A percentile compares a stretch with the other conserved stretches of the same genome.
Evolutionary conservation across 2,113 vertebrate genomes (phyloP).

Genomic region (Poecile atricapillus): DNA sequence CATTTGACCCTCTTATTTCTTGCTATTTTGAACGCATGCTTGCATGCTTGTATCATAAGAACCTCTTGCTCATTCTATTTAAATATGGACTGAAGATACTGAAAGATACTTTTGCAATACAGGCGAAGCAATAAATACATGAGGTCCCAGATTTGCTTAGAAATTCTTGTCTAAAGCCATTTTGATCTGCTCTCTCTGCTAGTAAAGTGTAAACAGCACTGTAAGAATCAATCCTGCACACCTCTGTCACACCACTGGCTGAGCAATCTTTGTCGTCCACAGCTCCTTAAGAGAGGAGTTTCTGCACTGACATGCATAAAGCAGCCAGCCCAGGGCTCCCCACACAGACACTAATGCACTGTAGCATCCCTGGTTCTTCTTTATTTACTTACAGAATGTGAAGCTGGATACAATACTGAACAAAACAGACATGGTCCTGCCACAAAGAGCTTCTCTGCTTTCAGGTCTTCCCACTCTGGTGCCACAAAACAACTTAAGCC

Average conservation of each 20-base stretch:
- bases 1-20: not conserved
- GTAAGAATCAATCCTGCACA: constrained; percentile 38
- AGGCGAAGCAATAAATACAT: not conserved
- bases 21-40: not conserved
- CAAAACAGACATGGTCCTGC: not conserved
- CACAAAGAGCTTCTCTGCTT: not conserved
- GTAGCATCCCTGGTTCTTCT: not conserved
- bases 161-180: not conserved
- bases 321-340: not conserved
- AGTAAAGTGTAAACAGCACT: not conserved
- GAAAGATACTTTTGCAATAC: not conserved
- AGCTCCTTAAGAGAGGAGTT: not conserved
- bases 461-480: not conserved
- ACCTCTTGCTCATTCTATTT: not conserved
- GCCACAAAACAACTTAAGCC: not conserved
- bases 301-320: not conserved
- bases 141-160: not conserved
- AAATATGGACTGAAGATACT: not conserved
- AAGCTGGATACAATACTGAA: not conserved
- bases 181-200: not conserved
- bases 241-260: not conserved
- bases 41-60: not conserved
- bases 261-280: not conserved
- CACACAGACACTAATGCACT: not conserved
- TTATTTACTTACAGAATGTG: not conserved